Conservation (phyloP, 2,888 invertebrate species). For the Laothoe populi region DNA sequence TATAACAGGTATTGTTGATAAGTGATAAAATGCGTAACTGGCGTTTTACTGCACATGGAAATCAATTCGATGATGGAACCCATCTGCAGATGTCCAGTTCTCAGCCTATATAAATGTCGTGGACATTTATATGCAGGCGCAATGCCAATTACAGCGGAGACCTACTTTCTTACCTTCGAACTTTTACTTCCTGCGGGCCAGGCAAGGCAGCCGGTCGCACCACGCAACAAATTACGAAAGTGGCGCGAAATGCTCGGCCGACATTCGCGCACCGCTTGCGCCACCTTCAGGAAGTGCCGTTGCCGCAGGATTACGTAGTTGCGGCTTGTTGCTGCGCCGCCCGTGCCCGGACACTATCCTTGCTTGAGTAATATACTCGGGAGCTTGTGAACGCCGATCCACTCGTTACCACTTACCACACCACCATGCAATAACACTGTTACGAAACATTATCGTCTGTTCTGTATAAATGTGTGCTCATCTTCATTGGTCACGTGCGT, state of each 20-base stretch:
- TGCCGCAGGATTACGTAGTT: slow-evolving; percentile 80
- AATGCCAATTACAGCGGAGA: slow-evolving; percentile 82
- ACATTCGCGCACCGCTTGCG: slow-evolving; percentile 81
- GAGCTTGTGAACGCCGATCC: slow-evolving; percentile 50
- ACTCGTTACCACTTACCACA: slow-evolving; percentile 48
- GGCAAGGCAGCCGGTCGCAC: slow-evolving; percentile 79
- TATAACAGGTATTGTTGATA: neutral
- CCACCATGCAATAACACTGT: slow-evolving; percentile 37
- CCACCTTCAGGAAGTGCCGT: slow-evolving; percentile 84
- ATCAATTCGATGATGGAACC: slow-evolving; percentile 1
- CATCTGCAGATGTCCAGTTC: slow-evolving; percentile 55
- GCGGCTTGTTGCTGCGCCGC: slow-evolving; percentile 49
- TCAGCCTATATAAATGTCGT: slow-evolving; percentile 69
- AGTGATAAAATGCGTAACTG: neutral
- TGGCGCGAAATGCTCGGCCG: slow-evolving; percentile 84
- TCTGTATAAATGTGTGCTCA: slow-evolving; percentile 36
- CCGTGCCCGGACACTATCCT: slow-evolving; percentile 61
- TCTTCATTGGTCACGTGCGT: slow-evolving; percentile 10
- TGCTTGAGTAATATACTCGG: slow-evolving; percentile 59
- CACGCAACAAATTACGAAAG: slow-evolving; percentile 84
- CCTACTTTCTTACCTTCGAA: slow-evolving; percentile 85
- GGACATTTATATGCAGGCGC: slow-evolving; percentile 81
- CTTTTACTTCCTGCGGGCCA: slow-evolving; percentile 85
- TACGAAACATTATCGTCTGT: slow-evolving; percentile 45
- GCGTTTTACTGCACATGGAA: slow-evolving; percentile 35